Percentiles rank a stretch among this genome's conserved stretches.
Conservation (phyloP, 2,113 vertebrate genomes). For the Pluvialis apricaria region DNA sequence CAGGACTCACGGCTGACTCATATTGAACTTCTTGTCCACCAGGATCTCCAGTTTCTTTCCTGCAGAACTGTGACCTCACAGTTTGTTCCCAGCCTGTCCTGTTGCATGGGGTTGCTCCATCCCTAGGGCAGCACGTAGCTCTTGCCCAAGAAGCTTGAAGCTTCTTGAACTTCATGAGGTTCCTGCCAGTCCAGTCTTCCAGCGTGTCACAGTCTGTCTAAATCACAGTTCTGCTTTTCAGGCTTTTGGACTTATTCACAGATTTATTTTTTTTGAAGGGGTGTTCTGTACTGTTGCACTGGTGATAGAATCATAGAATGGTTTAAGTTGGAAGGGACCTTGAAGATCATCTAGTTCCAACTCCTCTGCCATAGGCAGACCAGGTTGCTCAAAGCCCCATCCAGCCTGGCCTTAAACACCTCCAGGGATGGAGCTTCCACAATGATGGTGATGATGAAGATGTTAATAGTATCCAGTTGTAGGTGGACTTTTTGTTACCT, state of each 20-base stretch:
- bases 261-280: not conserved
- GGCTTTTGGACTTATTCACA: not conserved
- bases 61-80: not conserved
- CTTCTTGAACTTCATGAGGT: not conserved
- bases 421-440: too few species aligned
- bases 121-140: not conserved
- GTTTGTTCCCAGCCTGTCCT: not conserved
- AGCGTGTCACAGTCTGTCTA: not conserved
- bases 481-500: not conserved
- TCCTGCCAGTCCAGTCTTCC: not conserved
- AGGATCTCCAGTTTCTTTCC: not conserved
- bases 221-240: not conserved
- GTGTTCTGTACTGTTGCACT: not conserved
- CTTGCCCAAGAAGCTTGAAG: too few species aligned
- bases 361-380: too few species aligned
- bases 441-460: too few species aligned
- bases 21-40: not conserved
- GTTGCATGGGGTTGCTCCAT: not conserved
- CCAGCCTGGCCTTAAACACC: too few species aligned
- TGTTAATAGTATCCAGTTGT: not conserved
- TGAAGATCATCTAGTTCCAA: too few species aligned
- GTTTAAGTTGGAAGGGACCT: too few species aligned
- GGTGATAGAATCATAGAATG: too few species aligned
- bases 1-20: not conserved
- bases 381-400: too few species aligned